Conservation (phyloP, 2,113 vertebrate species). For the Xiphias gladius region DNA sequence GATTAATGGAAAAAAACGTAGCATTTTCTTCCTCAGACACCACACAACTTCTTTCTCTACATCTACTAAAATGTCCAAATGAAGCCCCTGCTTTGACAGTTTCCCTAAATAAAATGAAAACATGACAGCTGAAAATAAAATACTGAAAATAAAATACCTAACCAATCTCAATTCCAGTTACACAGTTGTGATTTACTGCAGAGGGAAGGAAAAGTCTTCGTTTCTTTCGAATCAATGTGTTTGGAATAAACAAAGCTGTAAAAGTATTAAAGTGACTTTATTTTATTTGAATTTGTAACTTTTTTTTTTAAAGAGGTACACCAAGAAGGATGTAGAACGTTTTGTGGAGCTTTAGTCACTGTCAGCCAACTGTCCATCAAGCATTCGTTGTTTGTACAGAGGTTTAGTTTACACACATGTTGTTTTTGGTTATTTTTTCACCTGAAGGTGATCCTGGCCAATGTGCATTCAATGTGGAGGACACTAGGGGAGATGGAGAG, state of each 20-base stretch:
- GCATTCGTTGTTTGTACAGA: not conserved
- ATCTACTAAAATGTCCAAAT: too few species aligned
- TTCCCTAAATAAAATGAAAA: not conserved
- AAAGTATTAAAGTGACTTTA: not conserved
- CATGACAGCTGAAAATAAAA: too few species aligned
- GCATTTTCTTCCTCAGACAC: too few species aligned
- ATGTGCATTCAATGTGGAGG: slow-evolving; percentile 89
- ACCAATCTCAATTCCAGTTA: too few species aligned
- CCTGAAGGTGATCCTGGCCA: slow-evolving; percentile 90
- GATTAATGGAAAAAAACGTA: too few species aligned
- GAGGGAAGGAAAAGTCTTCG: not conserved
- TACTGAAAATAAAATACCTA: not conserved
- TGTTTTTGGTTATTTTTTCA: not conserved
- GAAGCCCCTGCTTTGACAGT: not conserved
- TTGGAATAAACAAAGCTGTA: not conserved
- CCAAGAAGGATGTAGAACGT: too few species aligned
- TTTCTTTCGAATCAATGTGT: not conserved
- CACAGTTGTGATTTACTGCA: too few species aligned
- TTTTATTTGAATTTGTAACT: too few species aligned
- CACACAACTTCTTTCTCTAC: too few species aligned
- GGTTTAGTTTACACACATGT: not conserved
- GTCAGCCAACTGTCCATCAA: not conserved
- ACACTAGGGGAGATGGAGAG: slow-evolving; percentile 86
- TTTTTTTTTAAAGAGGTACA: too few species aligned
- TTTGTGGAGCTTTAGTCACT: too few species aligned